Evolutionary conservation across 2,888 invertebrate genomes (phyloP), one percentile per base, ranked within the genome.

Genomic region (Amphipoea oculea): DNA sequence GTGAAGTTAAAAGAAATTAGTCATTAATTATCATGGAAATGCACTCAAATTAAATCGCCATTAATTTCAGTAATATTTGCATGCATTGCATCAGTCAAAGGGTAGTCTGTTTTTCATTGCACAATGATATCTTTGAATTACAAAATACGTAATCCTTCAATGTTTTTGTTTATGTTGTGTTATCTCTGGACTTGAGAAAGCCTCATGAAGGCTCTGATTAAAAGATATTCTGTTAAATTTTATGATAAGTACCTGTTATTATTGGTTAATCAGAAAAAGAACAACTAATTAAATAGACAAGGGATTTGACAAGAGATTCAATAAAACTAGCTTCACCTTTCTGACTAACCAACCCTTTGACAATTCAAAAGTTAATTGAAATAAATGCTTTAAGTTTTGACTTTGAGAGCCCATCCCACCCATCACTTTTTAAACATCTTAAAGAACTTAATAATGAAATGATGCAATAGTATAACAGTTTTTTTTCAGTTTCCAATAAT

Each of bases 11-110:
- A 65, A 65, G 11, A 40, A 40, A n/a, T 17, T 60, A n/a, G 11
- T 40, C 0, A 17, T 6, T 45, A 17, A 17, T 6, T 29, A 57
- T 75, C 11, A 7, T 1, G 5, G n/a, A n/a, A 4, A 4, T 12
- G 1, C 7, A n/a, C 7, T 45, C 2, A 42, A 76, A n/a, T 45
- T 29, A 29, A 62, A 45, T 57, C 11, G 0, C 4, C 4, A 40
- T 29, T 23, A 36, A 40, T 42, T 6, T 69, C 29, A 4, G 6
- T 60, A 62, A 65, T 48, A n/a, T 51, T 45, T 73, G 54, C 60
- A 51, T 14, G 12, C 51, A 66, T 86, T 85, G 69, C 85, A 85
- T 85, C 85, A 85, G 87, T 68, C 17, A 42, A n/a, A 42, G 51
- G 65, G 20, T 73, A 51, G 65, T n/a, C 68, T 23, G 29, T 72